Evolutionary conservation across 2,888 invertebrate genomes (phyloP), one percentile per base, ranked within the genome.

Genomic region (Hypselothyrea guttata): DNA sequence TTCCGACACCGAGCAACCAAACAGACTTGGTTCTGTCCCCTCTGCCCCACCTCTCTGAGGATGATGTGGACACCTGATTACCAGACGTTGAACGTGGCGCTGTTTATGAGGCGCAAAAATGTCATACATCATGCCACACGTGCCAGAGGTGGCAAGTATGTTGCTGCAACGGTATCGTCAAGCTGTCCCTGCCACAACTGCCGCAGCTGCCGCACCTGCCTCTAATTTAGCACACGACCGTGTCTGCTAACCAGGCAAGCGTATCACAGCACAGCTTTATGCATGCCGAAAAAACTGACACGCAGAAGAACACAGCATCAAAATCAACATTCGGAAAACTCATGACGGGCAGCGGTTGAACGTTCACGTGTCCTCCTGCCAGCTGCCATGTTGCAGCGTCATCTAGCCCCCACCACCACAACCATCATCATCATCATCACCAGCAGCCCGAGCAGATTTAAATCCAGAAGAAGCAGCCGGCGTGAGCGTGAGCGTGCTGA

Each of bases 61-160:
- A 28, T 16, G n/a, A 63, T 65, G 48, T 45, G 52, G 46, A 47
- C 46, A 65, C 75, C 65, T 84, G 74, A 79, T 84, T 84, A 83
- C 61, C 63, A 68, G 45, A 48, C 53, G 46, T 54, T 41, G 47
- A 67, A 49, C 65, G 65, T 59, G 64, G 62, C 22, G 22, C 66
- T 84, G 84, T 77, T 79, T 81, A 79, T 79, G 84, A 81, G 74
- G 78, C 77, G 82, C 82, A 77, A 81, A 83, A 84, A 77, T 81
- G 75, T 77, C 84, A 81, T 79, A 77, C 82, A 79, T 84, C 79
- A 79, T 74, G 63, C 69, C 67, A 69, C 84, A 71, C 71, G 57
- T 69, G 52, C 53, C 18, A n/a, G 16, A 31, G 18, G 38, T 16
- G 44, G 31, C 15, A 8, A 7, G 11, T 1, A 5, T 11, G 27